phyloP scores from a whole-genome alignment of 92 coral and sea anemone species.

The Epizoanthus stellaris region DNA sequence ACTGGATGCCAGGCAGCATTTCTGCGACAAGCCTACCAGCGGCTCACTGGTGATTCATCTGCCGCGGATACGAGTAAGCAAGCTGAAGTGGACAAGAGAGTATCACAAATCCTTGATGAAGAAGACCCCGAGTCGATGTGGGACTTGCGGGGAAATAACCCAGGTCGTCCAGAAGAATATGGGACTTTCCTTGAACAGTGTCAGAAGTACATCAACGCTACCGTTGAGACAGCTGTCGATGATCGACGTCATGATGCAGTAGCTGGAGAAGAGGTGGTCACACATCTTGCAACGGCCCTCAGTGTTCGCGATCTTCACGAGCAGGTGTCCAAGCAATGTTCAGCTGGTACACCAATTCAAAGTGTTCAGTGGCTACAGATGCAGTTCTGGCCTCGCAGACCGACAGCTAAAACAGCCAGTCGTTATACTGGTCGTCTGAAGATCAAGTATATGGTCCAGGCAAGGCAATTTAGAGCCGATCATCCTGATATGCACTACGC shows the following conservation, averaged over 20 bases:
- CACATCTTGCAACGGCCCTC: constrained; percentile 50
- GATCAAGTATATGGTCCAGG: constrained; percentile 51
- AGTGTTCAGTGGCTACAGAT: constrained; percentile 54
- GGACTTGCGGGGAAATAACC: constrained; percentile 42
- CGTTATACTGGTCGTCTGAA: constrained; percentile 35
- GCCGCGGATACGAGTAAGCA: constrained; percentile 37
- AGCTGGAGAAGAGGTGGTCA: constrained; percentile 20
- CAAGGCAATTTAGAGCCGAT: constrained; percentile 38
- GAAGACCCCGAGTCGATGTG: constrained; percentile 57
- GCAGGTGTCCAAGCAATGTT: constrained; percentile 40
- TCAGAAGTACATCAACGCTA: constrained; percentile 18
- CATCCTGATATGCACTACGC: constrained; percentile 57
- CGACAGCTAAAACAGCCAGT: constrained; percentile 42
- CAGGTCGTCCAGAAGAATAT: constrained; percentile 40
- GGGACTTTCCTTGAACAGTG: constrained; percentile 39
- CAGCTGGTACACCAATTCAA: constrained; percentile 47
- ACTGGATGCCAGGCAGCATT: constrained; percentile 55
- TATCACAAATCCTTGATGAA: constrained; percentile 55
- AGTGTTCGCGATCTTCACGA: constrained; percentile 44
- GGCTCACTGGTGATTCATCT: constrained; percentile 51
- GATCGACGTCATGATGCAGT: constrained; percentile 27
- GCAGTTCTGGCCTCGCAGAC: constrained; percentile 54
- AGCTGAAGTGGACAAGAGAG: constrained; percentile 53
- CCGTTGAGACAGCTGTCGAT: constrained; percentile 46
- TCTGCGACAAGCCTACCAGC: constrained; percentile 53